Percentiles rank a stretch among this genome's conserved stretches.
Conservation (phyloP, 2,797 vertebrate species). For the Lophotriccus pileatus region DNA sequence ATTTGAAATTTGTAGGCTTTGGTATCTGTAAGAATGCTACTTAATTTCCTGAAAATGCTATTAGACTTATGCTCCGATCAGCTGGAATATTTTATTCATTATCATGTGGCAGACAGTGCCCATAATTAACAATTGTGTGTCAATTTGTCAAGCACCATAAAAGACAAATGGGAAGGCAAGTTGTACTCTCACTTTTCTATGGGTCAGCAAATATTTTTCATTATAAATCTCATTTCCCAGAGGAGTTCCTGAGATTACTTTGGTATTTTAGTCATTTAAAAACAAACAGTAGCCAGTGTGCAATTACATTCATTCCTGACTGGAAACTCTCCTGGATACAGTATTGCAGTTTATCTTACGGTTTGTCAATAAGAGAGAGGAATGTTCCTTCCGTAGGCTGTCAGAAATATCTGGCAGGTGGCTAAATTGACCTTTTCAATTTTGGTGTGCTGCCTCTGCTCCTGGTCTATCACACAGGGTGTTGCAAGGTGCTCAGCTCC, state of each 20-base stretch:
- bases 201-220: constrained; percentile 59
- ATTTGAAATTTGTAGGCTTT: constrained; percentile 58
- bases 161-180: constrained; percentile 51
- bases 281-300: neutral
- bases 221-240: constrained; percentile 43
- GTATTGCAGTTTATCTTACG: neutral
- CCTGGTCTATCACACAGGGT: neutral
- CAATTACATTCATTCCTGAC: neutral
- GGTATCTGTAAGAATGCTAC: constrained; percentile 60
- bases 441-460: neutral
- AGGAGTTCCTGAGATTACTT: constrained; percentile 32
- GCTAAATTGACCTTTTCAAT: neutral
- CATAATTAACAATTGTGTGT: constrained; percentile 70
- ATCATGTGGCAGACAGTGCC: constrained; percentile 55
- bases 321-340: neutral
- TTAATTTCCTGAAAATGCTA: constrained; percentile 60
- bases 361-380: neutral
- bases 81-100: constrained; percentile 63
- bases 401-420: neutral
- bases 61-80: constrained; percentile 59
- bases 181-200: neutral
- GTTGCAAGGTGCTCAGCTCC: neutral
- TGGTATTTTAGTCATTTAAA: constrained; percentile 18
- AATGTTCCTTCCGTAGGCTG: neutral
- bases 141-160: constrained; percentile 57